phyloP scores from a whole-genome alignment of 64 coral and sea anemone species.

The Orbicella faveolata region DNA sequence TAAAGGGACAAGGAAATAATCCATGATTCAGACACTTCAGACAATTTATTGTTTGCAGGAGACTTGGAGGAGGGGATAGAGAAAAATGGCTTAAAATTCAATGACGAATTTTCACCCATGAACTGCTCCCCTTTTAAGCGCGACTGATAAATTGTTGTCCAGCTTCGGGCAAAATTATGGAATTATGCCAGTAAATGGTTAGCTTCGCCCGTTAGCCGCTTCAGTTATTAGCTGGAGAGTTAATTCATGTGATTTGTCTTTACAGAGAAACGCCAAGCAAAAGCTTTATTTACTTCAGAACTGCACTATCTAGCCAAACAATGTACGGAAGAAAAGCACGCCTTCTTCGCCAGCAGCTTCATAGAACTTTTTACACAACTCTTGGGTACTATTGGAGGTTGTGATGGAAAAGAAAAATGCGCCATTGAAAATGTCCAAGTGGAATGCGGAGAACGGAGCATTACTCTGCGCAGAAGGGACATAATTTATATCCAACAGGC shows the following conservation, averaged over 20 bases:
- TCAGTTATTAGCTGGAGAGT: too few relatives aligned
- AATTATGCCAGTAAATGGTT: too few relatives aligned
- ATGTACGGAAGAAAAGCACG: not conserved
- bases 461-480: slow-evolving; percentile 7
- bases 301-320: slow-evolving; percentile 8
- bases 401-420: not conserved
- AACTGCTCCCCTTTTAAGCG: too few relatives aligned
- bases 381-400: not conserved
- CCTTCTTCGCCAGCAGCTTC: slow-evolving; percentile 3
- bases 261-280: not conserved
- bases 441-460: slow-evolving; percentile 5
- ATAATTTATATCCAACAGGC: not conserved
- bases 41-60: too few relatives aligned
- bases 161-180: too few relatives aligned
- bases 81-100: too few relatives aligned
- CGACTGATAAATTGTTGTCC: too few relatives aligned
- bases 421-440: not conserved
- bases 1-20: too few relatives aligned
- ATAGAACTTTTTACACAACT: not conserved
- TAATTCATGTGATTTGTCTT: not conserved
- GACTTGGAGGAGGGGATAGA: too few relatives aligned
- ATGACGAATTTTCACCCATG: too few relatives aligned
- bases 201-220: too few relatives aligned
- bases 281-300: not conserved
- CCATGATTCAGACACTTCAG: too few relatives aligned